A percentile compares a stretch with the other conserved stretches of the same genome.
These are phyloP conservation scores for Cydia pomonella DNA, from an alignment of 1,140 invertebrate species.

Conservation along the genomic window DNA sequence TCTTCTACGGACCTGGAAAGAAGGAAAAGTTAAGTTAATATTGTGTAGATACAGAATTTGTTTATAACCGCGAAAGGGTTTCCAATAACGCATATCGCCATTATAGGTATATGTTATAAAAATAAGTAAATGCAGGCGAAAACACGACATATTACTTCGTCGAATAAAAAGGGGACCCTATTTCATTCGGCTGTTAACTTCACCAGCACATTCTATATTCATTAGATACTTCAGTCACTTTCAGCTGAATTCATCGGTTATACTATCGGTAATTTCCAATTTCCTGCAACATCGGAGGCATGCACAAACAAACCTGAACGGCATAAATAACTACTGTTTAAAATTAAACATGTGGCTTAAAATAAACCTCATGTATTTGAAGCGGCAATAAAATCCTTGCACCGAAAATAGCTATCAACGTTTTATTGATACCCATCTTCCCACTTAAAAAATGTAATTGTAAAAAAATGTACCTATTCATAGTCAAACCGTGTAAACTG, in stretches of 20 bases:
- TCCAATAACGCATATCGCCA: too few species aligned
- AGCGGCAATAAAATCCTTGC: slow-evolving; percentile 3
- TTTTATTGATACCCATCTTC: too few species aligned
- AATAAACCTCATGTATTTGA: slow-evolving; percentile 19
- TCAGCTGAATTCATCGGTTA: background rate
- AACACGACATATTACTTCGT: too few species aligned
- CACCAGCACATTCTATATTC: too few species aligned
- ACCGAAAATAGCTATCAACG: background rate
- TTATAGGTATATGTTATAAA: too few species aligned
- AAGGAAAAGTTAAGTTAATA: slow-evolving; percentile 37
- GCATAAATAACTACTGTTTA: slow-evolving; percentile 9
- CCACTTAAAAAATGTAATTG: too few species aligned
- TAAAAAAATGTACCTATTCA: too few species aligned
- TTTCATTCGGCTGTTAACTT: background rate
- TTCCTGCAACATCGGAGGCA: background rate
- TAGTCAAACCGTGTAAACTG: too few species aligned
- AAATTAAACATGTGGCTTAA: slow-evolving; percentile 18
- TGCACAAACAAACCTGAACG: background rate
- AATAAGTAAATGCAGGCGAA: too few species aligned
- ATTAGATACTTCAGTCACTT: background rate
- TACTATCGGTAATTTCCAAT: background rate
- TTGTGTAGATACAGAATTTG: background rate
- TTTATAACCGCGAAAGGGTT: too few species aligned
- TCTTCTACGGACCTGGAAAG: slow-evolving; percentile 71
- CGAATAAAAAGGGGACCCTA: background rate